A percentile compares a stretch with the other conserved stretches of the same genome.
phyloP scores from a whole-genome alignment of 1,140 invertebrate genomes.

The Drosophila orosa region DNA sequence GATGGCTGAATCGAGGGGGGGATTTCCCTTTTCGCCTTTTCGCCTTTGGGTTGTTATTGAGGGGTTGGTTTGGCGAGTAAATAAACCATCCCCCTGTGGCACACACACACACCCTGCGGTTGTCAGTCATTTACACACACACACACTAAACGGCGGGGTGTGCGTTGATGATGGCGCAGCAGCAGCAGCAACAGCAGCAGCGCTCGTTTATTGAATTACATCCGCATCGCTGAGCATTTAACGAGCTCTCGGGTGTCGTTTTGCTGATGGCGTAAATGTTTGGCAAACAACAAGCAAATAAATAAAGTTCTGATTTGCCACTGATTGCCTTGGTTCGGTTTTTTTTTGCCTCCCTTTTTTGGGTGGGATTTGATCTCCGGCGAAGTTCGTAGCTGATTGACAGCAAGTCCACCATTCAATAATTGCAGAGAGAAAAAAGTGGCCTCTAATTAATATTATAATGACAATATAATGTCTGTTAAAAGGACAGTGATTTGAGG shows the following conservation, averaged over 20 bases:
- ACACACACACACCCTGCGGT: constrained; percentile 61
- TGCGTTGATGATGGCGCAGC: constrained; percentile 69
- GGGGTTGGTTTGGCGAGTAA: constrained; percentile 76
- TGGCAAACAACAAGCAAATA: constrained; percentile 83
- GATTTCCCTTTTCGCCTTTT: constrained; percentile 1
- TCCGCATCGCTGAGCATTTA: constrained; percentile 83
- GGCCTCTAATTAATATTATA: not conserved
- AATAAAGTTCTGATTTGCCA: constrained; percentile 83
- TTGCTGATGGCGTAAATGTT: constrained; percentile 83
- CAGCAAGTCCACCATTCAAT: not conserved
- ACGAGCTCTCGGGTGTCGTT: constrained; percentile 83
- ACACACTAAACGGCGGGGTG: constrained; percentile 66
- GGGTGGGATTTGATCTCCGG: constrained; percentile 17
- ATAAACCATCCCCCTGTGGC: constrained; percentile 69
- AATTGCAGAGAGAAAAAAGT: constrained; percentile 13
- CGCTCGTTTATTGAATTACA: constrained; percentile 83
- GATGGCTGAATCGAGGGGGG: constrained; percentile 16
- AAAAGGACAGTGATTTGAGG: not conserved
- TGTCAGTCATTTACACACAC: constrained; percentile 71
- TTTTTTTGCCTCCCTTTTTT: constrained; percentile 48
- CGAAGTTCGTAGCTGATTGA: constrained; percentile 11
- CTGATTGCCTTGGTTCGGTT: constrained; percentile 69
- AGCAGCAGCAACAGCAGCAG: constrained; percentile 4
- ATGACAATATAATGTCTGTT: not conserved
- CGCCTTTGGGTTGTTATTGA: constrained; percentile 18